Evolutionary conservation across 2,113 vertebrate genomes (phyloP), one percentile per base, ranked within the genome.

Genomic region (Brachyhypopomus gauderio): DNA sequence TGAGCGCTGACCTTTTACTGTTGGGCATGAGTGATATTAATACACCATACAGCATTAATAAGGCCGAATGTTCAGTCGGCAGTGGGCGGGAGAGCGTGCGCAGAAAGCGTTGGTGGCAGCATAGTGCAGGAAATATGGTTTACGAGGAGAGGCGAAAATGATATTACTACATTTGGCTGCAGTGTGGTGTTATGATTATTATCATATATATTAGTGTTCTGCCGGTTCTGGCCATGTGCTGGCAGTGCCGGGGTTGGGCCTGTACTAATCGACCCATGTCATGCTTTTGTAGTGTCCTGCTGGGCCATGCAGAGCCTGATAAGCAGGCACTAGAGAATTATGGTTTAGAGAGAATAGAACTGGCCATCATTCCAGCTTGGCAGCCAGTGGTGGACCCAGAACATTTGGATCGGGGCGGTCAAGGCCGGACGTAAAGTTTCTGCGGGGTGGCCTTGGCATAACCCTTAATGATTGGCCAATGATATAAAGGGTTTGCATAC

Each of bases 251-350:
- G 75, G 86, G 85, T 22, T 22, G 75, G 80, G 87, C 86, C 84
- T 83, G 84, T 85, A 84, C 90, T 91, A 90, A 90, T 91, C 90
- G 85, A 81, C 82, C 20, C 83, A 85, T 80, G 86, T 89, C 87
- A 85, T 75, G 70, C 86, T 88, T 88, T 83, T 87, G 83, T 78
- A 83, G 78, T 19, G 80, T 72, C 36, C 71, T 69, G 62, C 19
- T 25, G 59, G 82, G 34, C 72, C 64, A 14, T 71, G 66, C 88
- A 86, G 79, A 87, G 83, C 83, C 88, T 88, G 90, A 91, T 88
- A 89, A 92, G 90, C 88, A 89, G 67, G 52, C 72, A 41, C 34
- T 5, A 36, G 72, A 63, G 72, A 81, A 48, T 75, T 75, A 58
- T 22, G 55, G 45, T 52, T 66, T 66, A 80, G 41, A 80, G 45